Conservation (phyloP, 2,888 invertebrate species). For the Drosophila pseudotakahashii region DNA sequence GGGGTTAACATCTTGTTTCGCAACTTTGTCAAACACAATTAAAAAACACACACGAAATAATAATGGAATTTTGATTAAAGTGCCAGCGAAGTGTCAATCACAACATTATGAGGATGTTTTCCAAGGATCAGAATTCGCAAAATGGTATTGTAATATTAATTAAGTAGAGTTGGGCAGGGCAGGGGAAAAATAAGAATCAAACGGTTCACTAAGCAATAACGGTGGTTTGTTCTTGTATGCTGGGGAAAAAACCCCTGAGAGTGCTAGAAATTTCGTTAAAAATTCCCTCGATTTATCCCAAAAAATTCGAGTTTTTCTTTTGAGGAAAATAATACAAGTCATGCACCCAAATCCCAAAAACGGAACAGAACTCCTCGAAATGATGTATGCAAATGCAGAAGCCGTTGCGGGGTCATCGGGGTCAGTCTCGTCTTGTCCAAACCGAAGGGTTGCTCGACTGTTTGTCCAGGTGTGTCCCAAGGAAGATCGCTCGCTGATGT, state of each 20-base stretch:
- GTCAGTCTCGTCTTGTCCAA: slow-evolving; percentile 63
- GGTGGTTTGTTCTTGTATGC: slow-evolving; percentile 1
- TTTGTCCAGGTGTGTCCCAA: slow-evolving; percentile 63
- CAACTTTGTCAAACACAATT: slow-evolving; percentile 76
- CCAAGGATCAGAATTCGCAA: slow-evolving; percentile 41
- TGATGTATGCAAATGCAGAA: slow-evolving; percentile 79
- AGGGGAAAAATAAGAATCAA: slow-evolving; percentile 54
- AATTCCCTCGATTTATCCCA: slow-evolving; percentile 51
- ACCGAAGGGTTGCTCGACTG: slow-evolving; percentile 73
- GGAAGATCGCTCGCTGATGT: slow-evolving; percentile 48
- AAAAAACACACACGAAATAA: slow-evolving; percentile 51
- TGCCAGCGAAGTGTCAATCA: slow-evolving; percentile 74
- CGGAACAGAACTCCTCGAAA: slow-evolving; percentile 45
- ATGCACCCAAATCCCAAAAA: slow-evolving; percentile 40
- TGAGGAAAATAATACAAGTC: slow-evolving; percentile 51
- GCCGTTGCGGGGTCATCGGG: slow-evolving; percentile 77
- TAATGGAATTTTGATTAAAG: slow-evolving; percentile 69
- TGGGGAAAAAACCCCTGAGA: slow-evolving; percentile 31
- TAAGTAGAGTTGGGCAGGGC: slow-evolving; percentile 18
- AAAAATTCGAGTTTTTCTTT: slow-evolving; percentile 59
- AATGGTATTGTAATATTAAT: slow-evolving; percentile 38
- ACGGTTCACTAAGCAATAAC: slow-evolving; percentile 61
- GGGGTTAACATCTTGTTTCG: slow-evolving; percentile 68
- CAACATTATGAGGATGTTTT: slow-evolving; percentile 30
- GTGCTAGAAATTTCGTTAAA: slow-evolving; percentile 55